Evolutionary conservation across 2,113 vertebrate species (phyloP), one percentile per base, ranked within the genome.

Genomic region (Cyprinodon brontotheroides): DNA sequence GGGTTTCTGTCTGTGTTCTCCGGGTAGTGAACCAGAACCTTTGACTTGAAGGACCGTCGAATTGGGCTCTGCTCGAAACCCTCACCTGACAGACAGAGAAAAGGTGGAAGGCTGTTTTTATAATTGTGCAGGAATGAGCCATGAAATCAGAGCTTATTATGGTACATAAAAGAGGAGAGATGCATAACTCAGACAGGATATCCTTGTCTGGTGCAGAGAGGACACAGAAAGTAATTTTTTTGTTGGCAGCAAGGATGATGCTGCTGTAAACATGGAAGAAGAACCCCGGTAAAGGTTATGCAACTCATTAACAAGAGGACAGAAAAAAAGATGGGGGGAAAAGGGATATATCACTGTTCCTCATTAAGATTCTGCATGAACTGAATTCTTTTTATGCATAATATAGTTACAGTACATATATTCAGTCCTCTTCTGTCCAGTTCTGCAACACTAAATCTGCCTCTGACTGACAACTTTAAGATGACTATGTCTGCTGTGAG

Each of bases 31-130:
- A 96, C 96, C 86, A 99, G 90, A 79, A 99, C 96, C 92, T 97
- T 99, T 65, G 98, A 99, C 89, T 97, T 99, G 91, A 99, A 99
- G 59, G 97, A 97, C 86, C 97, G 96, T 89, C 94, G 96, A 71
- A 99, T 87, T 15, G 98, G 98, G 81, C 96, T 99, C 94, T 98
- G 97, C 78, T 99, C 97, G 0, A 99, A 97, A 93, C 96, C 96
- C 87, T 99, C 98, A 66, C 97, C 98, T 98, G 92, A 4, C 89
- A 90, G 14, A 67, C 45, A 79, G 5, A 78, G 37, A 60, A 9
- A 53, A 5, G 20, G 3, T 60, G 10, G 50, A 36, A 45, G 29
- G 22, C 10, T n/a, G 64, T 65, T 50, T 48, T 67, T 1, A 4
- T 15, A 40, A 72, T 15, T 72, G 40, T 1, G 59, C 68, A 45